Conservation (phyloP, 2,797 vertebrate genomes). For the Rhabdophis nuchalis region DNA sequence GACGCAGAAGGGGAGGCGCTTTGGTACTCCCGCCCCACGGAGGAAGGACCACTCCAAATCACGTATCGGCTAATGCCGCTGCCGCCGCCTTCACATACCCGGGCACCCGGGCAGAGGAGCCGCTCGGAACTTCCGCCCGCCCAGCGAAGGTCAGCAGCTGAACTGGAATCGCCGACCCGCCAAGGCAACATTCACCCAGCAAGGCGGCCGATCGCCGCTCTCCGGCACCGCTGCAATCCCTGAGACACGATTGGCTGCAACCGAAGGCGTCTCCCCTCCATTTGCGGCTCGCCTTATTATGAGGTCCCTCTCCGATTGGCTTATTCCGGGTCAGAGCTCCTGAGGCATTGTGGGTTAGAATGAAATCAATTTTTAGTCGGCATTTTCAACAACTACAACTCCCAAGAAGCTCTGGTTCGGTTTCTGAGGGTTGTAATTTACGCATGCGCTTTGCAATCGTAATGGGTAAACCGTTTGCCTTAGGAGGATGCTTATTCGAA, state of each 20-base stretch:
- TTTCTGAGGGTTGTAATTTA: not conserved
- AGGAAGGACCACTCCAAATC: not conserved
- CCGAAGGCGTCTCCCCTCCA: accelerated
- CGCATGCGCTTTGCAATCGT: not conserved
- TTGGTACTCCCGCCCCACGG: not conserved
- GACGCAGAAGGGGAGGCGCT: conserved; percentile 2
- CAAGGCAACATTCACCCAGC: not conserved
- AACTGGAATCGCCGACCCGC: accelerated
- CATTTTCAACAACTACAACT: not conserved
- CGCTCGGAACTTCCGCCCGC: not conserved
- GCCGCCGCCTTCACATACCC: not conserved
- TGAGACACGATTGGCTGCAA: not conserved
- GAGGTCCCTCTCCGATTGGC: not conserved
- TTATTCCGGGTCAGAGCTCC: not conserved
- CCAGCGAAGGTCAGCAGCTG: not conserved
- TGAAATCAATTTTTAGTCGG: not conserved
- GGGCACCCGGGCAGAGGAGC: not conserved
- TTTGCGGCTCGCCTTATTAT: not conserved
- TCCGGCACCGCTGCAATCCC: not conserved
- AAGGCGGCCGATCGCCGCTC: conserved; percentile 1
- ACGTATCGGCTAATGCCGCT: not conserved
- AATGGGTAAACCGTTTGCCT: not conserved
- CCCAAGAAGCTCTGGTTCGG: not conserved
- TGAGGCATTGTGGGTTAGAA: conserved; percentile 6
- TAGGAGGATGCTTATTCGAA: not conserved